These are phyloP conservation scores for Neodon shergylaensis DNA, from an alignment of 2,113 vertebrate genomes.

Conservation along the genomic window DNA sequence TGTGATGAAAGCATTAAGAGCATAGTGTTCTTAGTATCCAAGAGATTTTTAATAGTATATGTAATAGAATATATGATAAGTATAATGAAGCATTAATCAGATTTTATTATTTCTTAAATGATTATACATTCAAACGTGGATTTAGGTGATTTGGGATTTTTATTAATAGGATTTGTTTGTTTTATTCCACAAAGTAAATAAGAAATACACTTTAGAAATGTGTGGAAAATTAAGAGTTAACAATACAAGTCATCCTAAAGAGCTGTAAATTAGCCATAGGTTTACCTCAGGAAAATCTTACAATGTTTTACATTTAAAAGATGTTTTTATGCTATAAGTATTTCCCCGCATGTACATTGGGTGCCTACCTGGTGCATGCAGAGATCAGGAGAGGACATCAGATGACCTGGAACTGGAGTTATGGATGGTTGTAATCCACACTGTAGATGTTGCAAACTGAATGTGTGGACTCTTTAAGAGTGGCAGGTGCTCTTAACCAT, in stretches of 20 bases:
- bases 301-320: neutral
- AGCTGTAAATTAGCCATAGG: neutral
- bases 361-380: neutral
- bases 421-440: neutral
- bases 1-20: neutral
- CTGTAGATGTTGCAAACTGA: neutral
- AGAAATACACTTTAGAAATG: conserved; percentile 15
- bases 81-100: neutral
- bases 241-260: conserved; percentile 6
- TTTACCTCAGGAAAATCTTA: neutral
- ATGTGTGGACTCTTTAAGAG: neutral
- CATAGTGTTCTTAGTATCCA: neutral
- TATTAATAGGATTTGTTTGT: neutral
- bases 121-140: neutral
- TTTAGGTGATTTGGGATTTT: neutral
- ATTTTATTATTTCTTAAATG: neutral
- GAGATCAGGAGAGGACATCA: neutral
- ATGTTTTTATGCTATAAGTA: neutral
- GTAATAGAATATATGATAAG: neutral
- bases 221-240: conserved; percentile 4
- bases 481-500: neutral
- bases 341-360: neutral
- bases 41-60: neutral
- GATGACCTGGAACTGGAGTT: neutral
- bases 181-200: neutral